A percentile compares a stretch with the other conserved stretches of the same genome.
These are phyloP conservation scores for Parnassius mnemosyne DNA, from an alignment of 2,888 invertebrate genomes.

Conservation along the genomic window DNA sequence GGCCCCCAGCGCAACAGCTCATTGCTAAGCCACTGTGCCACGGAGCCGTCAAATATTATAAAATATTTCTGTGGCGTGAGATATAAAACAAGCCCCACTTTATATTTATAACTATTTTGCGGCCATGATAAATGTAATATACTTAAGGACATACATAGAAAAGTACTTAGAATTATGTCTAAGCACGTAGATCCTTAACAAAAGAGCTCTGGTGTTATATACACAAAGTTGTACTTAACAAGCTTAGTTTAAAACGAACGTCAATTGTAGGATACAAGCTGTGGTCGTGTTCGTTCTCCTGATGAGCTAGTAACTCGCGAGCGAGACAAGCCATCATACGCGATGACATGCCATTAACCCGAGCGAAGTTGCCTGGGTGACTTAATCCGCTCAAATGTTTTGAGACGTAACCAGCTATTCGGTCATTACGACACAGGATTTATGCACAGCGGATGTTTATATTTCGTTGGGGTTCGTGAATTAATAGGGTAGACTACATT, in stretches of 20 bases:
- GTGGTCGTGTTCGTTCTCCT: slow-evolving; percentile 48
- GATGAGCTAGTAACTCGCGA: slow-evolving; percentile 61
- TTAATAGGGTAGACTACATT: slow-evolving; percentile 42
- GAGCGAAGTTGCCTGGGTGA: slow-evolving; percentile 52
- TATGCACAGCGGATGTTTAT: slow-evolving; percentile 37
- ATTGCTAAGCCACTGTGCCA: too few relatives aligned
- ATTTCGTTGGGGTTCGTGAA: slow-evolving; percentile 44
- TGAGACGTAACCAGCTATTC: slow-evolving; percentile 44
- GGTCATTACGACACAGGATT: slow-evolving; percentile 31
- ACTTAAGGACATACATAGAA: too few relatives aligned
- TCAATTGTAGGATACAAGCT: slow-evolving; percentile 57
- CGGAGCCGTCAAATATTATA: too few relatives aligned
- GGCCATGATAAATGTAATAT: too few relatives aligned
- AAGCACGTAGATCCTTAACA: neutral
- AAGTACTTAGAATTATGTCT: neutral
- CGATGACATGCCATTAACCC: slow-evolving; percentile 77
- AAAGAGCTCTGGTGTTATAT: neutral
- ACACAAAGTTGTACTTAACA: slow-evolving; percentile 5
- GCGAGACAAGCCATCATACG: slow-evolving; percentile 67
- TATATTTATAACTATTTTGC: too few relatives aligned
- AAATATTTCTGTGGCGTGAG: too few relatives aligned
- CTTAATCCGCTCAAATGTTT: slow-evolving; percentile 67
- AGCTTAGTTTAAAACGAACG: slow-evolving; percentile 43
- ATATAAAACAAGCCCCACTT: too few relatives aligned
- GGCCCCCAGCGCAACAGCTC: too few relatives aligned